Conservation (phyloP, 2,797 vertebrate species). For the Typhlichthys subterraneus region DNA sequence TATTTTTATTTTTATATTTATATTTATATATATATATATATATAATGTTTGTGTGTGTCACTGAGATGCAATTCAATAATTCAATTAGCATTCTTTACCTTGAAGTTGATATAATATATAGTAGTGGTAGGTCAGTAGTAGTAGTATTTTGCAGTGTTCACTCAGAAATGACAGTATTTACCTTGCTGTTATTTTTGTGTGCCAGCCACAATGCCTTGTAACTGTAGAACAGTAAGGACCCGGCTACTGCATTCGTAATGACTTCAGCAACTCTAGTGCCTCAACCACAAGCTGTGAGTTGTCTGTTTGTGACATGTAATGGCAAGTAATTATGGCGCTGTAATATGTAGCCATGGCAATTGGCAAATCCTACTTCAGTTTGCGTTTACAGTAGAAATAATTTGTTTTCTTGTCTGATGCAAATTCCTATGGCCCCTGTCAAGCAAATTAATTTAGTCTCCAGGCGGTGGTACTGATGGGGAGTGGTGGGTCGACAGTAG, state of each 20-base stretch:
- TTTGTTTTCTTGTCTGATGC: constrained; percentile 23
- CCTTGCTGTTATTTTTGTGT: not conserved
- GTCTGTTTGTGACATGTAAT: constrained; percentile 35
- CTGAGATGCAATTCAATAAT: too few relatives aligned
- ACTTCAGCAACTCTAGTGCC: not conserved
- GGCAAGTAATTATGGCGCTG: constrained; percentile 33
- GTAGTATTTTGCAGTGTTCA: not conserved
- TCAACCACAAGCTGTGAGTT: not conserved
- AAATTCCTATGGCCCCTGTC: constrained; percentile 24
- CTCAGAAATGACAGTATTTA: not conserved
- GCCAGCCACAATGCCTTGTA: not conserved
- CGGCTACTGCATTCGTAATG: constrained; percentile 26
- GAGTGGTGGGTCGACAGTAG: constrained; percentile 68
- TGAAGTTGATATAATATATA: too few relatives aligned
- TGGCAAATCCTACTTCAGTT: constrained; percentile 5
- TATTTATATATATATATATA: too few relatives aligned
- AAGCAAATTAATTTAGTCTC: constrained; percentile 23
- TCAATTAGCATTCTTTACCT: too few relatives aligned
- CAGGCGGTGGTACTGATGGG: constrained; percentile 18
- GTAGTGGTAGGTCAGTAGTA: too few relatives aligned
- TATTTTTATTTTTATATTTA: too few relatives aligned
- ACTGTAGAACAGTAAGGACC: not conserved
- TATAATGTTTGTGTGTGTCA: too few relatives aligned
- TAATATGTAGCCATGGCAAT: constrained; percentile 16
- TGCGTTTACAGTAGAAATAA: constrained; percentile 6